Percentiles rank a stretch among this genome's conserved stretches.
These are phyloP conservation scores for Catharus fuscescens DNA, from an alignment of 2,113 vertebrate genomes.

Conservation along the genomic window DNA sequence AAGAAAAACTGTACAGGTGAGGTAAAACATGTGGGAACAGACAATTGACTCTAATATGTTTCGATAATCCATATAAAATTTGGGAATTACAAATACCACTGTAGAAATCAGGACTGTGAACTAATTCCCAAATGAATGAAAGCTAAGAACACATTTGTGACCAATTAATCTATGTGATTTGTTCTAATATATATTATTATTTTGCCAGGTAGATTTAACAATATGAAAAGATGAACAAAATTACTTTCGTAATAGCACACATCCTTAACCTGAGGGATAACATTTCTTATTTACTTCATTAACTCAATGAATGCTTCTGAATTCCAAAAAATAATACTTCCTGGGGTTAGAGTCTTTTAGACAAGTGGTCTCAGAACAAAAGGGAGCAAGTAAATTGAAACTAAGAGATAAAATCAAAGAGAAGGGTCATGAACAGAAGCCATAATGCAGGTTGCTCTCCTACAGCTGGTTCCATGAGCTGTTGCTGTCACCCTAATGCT, in stretches of 20 bases:
- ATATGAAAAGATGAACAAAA: conserved; percentile 12
- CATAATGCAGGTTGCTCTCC: not conserved
- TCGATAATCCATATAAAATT: not conserved
- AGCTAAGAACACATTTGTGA: not conserved
- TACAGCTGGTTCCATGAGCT: not conserved
- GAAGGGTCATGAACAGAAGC: not conserved
- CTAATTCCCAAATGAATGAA: not conserved
- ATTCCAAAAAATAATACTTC: not conserved
- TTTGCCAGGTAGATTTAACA: not conserved
- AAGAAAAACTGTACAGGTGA: not conserved
- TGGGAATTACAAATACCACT: not conserved
- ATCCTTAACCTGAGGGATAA: not conserved
- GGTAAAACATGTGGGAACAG: not conserved
- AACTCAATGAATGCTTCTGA: not conserved
- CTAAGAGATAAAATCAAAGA: not conserved
- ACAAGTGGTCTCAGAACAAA: conserved; percentile 12
- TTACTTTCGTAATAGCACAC: not conserved
- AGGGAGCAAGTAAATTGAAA: not conserved
- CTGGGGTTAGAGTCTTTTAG: not conserved
- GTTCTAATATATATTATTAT: not conserved
- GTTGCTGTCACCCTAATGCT: not conserved
- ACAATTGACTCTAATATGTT: not conserved
- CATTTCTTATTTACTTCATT: conserved; percentile 25
- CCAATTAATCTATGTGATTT: not conserved
- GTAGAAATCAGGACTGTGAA: not conserved